Base-by-base conservation (phyloP, 2,113 vertebrate genomes). In the Girardinichthys multiradiatus region DNA sequence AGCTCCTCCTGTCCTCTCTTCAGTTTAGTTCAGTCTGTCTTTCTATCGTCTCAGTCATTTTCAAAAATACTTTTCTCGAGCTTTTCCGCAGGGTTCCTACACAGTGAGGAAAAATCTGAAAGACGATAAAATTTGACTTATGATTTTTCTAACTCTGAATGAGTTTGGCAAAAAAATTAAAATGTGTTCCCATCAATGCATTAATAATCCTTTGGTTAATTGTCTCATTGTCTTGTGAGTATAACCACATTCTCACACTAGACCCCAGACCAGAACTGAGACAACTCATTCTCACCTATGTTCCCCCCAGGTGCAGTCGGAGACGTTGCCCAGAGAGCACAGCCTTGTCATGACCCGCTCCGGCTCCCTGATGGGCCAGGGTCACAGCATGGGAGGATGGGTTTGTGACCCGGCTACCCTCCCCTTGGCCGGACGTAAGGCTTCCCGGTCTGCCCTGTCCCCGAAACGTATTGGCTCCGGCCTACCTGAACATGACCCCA, bases 311-410 rank as follows among this genome's bases (percentile, higher is more conserved):
- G 92, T 90, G 80, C 94, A 94, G 92, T 80, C 92, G 21, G 94
- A 94, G 80, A 83, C 72, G 0, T 61, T 88, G 8, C 86, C 92
- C 58, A 76, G 91, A 33, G 94, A 94, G 57, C 88, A 91, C 48
- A 92, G 87, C 71, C 91, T 95, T 24, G 94, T 95, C 64, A 84
- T 94, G 91, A 95, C 94, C 35, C 92, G 92, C 31, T 94, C 94
- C 0, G 94, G 92, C 74, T 92, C 93, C 48, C 21, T 91, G 24
- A 86, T 90, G 24, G 89, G 91, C 59, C 83, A 86, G 21, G 87
- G 81, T 68, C 87, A 88, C n/a, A 39, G 73, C 4, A 57, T 35
- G 0, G 90, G 92, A 42, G 77, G 87, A 66, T 94, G 94, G 94
- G 51, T 88, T 64, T 93, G 90, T n/a, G 93, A 94, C 79, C 91